phyloP scores from a whole-genome alignment of 2,113 vertebrate species.

The Podarcis cretensis region DNA sequence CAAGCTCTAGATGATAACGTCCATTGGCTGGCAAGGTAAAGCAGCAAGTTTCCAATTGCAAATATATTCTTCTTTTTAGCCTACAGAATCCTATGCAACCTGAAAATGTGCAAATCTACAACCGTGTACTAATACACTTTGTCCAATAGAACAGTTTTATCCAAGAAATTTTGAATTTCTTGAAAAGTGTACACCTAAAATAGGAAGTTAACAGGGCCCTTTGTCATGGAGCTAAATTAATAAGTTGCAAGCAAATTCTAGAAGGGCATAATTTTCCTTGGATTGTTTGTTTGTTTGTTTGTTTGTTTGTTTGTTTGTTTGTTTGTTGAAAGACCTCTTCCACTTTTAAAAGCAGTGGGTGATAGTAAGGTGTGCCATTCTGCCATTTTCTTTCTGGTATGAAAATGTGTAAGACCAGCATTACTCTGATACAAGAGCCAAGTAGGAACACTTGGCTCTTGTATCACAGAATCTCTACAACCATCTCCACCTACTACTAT shows the following conservation, averaged over 20 bases:
- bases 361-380: neutral
- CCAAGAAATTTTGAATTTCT: neutral
- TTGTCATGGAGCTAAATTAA: neutral
- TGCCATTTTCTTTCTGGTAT: neutral
- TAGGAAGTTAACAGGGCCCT: neutral
- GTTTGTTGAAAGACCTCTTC: too few species aligned
- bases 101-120: neutral
- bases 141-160: neutral
- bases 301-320: neutral
- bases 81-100: neutral
- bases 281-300: neutral
- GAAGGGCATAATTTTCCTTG: neutral
- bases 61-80: neutral
- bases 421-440: neutral
- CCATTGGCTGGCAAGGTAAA: neutral
- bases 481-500: neutral
- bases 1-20: neutral
- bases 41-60: neutral
- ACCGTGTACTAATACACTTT: neutral
- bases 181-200: neutral
- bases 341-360: neutral
- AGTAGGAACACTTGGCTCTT: neutral
- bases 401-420: constrained; percentile 6
- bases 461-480: neutral
- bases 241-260: neutral